Evolutionary conservation across 1,140 invertebrate species (phyloP), one percentile per base, ranked within the genome.

Genomic region (Alviniconcha marisindica): DNA sequence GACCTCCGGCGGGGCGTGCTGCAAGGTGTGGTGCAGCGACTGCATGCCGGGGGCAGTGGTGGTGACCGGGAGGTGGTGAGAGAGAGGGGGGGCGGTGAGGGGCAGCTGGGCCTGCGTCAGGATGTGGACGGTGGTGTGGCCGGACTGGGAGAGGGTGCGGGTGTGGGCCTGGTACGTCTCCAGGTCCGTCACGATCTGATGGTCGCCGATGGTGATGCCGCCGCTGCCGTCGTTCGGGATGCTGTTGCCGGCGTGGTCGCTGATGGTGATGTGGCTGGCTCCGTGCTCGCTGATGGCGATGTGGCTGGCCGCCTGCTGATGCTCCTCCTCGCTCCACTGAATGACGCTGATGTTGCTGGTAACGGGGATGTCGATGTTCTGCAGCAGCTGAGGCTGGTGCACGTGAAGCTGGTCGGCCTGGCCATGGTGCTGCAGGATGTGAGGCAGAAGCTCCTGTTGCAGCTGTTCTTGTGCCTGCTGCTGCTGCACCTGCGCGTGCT

Each of bases 341-440:
- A 80, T 66, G n/a, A 66, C 40, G 60, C 60, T 80, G 77, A 42
- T 69, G 56, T 60, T 60, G 54, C 77, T 38, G 12, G 38, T 69
- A n/a, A n/a, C n/a, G 38, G 21, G 40, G 33, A 51, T 28, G 3
- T 33, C 42, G 10, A 51, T 51, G 24, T 28, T 33, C 44, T 76
- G 73, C 33, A 71, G 31, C 36, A 40, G 36, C 36, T 40, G 73
- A 2, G 24, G 33, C 40, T 51, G 42, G 14, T 40, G 73, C 21
- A 14, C 7, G 4, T 63, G 44, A 10, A 10, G 44, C 24, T 63
- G 60, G 7, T 24, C 10, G 5, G 7, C 10, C 24, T 31, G 21
- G 10, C 60, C 28, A 33, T 3, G 28, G 42, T 40, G 18, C 21
- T 76, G 40, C 24, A 51, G 24, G 12, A 80, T 42, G 3, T 76